Conservation (phyloP, 2,113 vertebrate genomes). For the Salvelinus namaycush region DNA sequence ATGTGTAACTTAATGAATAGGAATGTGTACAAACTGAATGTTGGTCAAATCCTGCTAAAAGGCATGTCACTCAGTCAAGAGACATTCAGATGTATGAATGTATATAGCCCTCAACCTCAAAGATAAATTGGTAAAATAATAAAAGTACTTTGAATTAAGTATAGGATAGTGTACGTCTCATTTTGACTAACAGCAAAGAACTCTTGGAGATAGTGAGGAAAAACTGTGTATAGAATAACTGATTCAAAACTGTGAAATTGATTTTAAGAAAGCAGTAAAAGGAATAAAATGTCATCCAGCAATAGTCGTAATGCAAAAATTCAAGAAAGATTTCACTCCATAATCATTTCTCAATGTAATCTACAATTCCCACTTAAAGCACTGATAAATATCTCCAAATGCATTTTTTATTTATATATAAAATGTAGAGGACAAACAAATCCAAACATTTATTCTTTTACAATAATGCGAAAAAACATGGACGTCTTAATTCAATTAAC, state of each 20-base stretch:
- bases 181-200: conserved; percentile 51
- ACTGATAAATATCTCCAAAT: conserved; percentile 76
- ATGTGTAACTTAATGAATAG: conserved; percentile 38
- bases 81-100: background rate
- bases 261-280: conserved; percentile 59
- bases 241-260: conserved; percentile 60
- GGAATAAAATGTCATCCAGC: conserved; percentile 67
- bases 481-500: conserved; percentile 47
- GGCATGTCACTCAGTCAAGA: conserved; percentile 51
- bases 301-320: conserved; percentile 65
- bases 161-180: conserved; percentile 45
- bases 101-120: conserved; percentile 17
- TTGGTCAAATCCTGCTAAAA: conserved; percentile 30
- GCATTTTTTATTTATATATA: conserved; percentile 68
- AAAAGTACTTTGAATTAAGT: conserved; percentile 46
- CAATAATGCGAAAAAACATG: conserved; percentile 52
- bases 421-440: conserved; percentile 65
- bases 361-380: conserved; percentile 66
- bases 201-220: conserved; percentile 48
- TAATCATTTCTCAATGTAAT: conserved; percentile 59
- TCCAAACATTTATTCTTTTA: conserved; percentile 48
- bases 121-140: conserved; percentile 28
- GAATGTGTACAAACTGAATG: background rate
- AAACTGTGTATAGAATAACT: conserved; percentile 58
- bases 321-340: conserved; percentile 34